Percentiles rank a stretch among this genome's conserved stretches.
phyloP scores from a whole-genome alignment of 1,140 invertebrate genomes.

The Bombus vancouverensis region DNA sequence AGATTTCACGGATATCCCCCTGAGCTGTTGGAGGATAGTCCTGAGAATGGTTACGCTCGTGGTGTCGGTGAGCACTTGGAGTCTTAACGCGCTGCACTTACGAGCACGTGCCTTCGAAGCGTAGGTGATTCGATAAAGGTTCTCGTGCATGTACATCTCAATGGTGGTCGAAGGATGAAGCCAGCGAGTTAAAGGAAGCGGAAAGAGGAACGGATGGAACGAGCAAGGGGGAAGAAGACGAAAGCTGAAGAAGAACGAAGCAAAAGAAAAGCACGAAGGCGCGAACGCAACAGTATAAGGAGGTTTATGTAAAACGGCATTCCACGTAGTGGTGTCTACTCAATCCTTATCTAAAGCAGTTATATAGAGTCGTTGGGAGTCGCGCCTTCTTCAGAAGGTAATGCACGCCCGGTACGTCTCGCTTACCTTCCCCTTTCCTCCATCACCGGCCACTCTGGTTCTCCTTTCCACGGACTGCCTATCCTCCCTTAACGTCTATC shows the following conservation, averaged over 20 bases:
- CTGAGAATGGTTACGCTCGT: conserved; percentile 10
- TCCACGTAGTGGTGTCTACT: conserved; percentile 71
- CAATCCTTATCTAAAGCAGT: conserved; percentile 76
- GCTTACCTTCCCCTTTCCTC: conserved; percentile 4
- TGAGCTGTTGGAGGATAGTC: not conserved
- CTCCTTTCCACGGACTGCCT: conserved; percentile 32
- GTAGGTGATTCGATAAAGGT: conserved; percentile 66
- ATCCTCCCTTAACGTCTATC: conserved; percentile 32
- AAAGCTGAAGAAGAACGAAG: not conserved
- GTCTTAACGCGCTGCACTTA: conserved; percentile 60
- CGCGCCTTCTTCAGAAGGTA: conserved; percentile 75
- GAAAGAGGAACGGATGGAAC: not conserved
- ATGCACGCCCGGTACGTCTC: conserved; percentile 63
- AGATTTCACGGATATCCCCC: conserved; percentile 23
- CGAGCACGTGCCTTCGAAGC: conserved; percentile 50
- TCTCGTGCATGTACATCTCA: conserved; percentile 42
- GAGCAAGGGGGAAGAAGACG: not conserved
- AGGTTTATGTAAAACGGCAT: conserved; percentile 74
- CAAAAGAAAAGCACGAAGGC: conserved; percentile 34
- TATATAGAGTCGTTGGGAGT: conserved; percentile 73
- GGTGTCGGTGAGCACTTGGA: conserved; percentile 21
- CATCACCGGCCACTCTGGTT: conserved; percentile 30
- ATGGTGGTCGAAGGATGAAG: conserved; percentile 48
- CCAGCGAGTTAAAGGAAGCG: not conserved
- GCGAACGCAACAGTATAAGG: conserved; percentile 44